Evolutionary conservation across 2,888 invertebrate species (phyloP), one percentile per base, ranked within the genome.

Genomic region (Cistogaster globosa): DNA sequence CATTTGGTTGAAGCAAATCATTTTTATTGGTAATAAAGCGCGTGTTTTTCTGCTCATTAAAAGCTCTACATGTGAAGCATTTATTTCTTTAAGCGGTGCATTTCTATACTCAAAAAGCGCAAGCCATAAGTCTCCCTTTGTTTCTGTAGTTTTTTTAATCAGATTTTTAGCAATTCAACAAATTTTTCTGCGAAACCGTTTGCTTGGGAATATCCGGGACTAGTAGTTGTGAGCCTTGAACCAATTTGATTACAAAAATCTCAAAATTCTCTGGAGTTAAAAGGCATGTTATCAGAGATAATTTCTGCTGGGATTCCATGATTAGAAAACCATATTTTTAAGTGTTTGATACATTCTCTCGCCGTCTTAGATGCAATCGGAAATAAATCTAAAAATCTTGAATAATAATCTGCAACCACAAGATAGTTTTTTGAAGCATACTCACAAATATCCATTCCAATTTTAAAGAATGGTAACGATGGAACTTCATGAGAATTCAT

Each of bases 291-390:
- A 22, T 87, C 86, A 2, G 72, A 77, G 9, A 83, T 67, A 57
- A 86, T 86, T 75, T 82, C 74, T 22, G 51, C 65, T 9, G 87
- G 86, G 16, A 87, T 80, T 1, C 87, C 86, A 68, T 87, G 82
- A 11, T 77, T 83, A 2, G 83, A 62, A 72, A 87, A 88, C 22
- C 58, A 86, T 22, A 38, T 58, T 79, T 86, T 82, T 65, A 87
- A 62, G 26, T 87, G 77, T 8, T 16, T 69, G 11, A 85, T 79
- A 63, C 81, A 81, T 69, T 87, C 82, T 5, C 26, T 60, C 14
- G 87, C 86, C 11, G 84, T 86, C 84, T 87, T 87, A 5, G 69
- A 76, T 12, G 26, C 60, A 20, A 86, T 57, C 22, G 75, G 84
- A 22, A 87, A 79, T 55, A 87, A 84, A 12, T 87, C 87, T 60